Evolutionary conservation across 2,888 invertebrate species (phyloP).

Genomic region (Agrotis segetum): DNA sequence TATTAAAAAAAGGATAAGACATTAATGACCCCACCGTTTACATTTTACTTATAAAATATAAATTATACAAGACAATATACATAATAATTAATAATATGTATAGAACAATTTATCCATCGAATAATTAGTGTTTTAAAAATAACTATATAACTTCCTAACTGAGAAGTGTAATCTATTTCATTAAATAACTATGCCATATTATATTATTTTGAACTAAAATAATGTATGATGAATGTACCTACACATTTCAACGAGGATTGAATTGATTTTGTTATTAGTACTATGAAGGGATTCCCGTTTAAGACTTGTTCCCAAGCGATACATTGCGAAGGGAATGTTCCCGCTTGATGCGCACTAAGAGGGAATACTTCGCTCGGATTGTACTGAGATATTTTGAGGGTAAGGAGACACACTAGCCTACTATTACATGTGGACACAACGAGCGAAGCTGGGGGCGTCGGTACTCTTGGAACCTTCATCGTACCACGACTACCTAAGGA

Average conservation of each 20-base stretch:
- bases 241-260: slow-evolving; percentile 62
- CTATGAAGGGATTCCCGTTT: slow-evolving; percentile 27
- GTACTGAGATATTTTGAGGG: slow-evolving; percentile 22
- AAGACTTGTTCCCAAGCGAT: slow-evolving; percentile 22
- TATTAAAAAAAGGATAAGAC: slow-evolving; percentile 64
- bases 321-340: neutral
- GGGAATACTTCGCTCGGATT: slow-evolving; percentile 26
- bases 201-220: slow-evolving; percentile 77
- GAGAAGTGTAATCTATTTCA: slow-evolving; percentile 78
- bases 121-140: slow-evolving; percentile 79
- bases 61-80: slow-evolving; percentile 80
- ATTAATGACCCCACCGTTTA: slow-evolving; percentile 71
- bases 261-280: slow-evolving; percentile 50
- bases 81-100: slow-evolving; percentile 75
- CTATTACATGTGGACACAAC: slow-evolving; percentile 12
- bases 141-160: slow-evolving; percentile 78
- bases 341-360: neutral
- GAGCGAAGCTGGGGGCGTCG: slow-evolving; percentile 14
- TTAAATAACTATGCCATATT: slow-evolving; percentile 75
- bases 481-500: slow-evolving; percentile 34
- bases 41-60: slow-evolving; percentile 81
- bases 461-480: slow-evolving; percentile 26
- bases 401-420: slow-evolving; percentile 27
- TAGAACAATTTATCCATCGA: slow-evolving; percentile 78
- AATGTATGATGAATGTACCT: slow-evolving; percentile 66